These are phyloP conservation scores for Pogonomyrmex barbatus DNA, from an alignment of 1,140 invertebrate genomes.

Conservation along the genomic window DNA sequence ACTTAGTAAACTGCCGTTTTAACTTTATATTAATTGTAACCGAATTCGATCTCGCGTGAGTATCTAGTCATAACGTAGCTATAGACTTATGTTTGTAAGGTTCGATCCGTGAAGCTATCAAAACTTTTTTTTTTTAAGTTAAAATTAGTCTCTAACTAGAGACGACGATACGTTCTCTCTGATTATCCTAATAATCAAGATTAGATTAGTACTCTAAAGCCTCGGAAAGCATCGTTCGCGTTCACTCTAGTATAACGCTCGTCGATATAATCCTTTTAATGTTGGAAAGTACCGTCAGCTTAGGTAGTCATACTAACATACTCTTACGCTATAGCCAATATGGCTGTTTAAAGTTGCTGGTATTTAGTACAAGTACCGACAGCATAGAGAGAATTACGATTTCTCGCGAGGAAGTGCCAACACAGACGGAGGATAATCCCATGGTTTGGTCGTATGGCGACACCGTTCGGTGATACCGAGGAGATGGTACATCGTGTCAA, in stretches of 20 bases:
- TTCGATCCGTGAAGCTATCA: slow-evolving; percentile 13
- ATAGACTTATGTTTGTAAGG: neutral
- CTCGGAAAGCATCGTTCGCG: slow-evolving; percentile 39
- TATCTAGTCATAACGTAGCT: slow-evolving; percentile 14
- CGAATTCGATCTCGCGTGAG: slow-evolving; percentile 23
- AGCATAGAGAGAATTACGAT: slow-evolving; percentile 18
- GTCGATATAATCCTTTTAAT: slow-evolving; percentile 31
- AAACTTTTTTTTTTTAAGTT: slow-evolving; percentile 32
- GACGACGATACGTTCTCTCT: slow-evolving; percentile 19
- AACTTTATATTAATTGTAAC: slow-evolving; percentile 31
- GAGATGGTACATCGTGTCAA: slow-evolving; percentile 23
- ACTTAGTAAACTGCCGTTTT: neutral
- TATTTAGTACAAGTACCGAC: slow-evolving; percentile 19
- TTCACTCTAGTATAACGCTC: slow-evolving; percentile 24
- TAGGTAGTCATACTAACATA: slow-evolving; percentile 6
- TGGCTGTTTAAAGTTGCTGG: slow-evolving; percentile 3
- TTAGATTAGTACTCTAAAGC: slow-evolving; percentile 43
- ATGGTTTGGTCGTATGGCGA: neutral
- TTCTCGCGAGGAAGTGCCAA: neutral
- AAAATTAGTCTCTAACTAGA: slow-evolving; percentile 23
- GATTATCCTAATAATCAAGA: slow-evolving; percentile 40
- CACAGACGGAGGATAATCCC: slow-evolving; percentile 45
- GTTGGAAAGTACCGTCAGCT: slow-evolving; percentile 21
- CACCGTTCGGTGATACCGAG: neutral
- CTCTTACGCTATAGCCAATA: slow-evolving; percentile 9